A percentile compares a stretch with the other conserved stretches of the same genome.
Evolutionary conservation across 2,888 invertebrate species (phyloP).

Genomic region (Saturnia pavonia): DNA sequence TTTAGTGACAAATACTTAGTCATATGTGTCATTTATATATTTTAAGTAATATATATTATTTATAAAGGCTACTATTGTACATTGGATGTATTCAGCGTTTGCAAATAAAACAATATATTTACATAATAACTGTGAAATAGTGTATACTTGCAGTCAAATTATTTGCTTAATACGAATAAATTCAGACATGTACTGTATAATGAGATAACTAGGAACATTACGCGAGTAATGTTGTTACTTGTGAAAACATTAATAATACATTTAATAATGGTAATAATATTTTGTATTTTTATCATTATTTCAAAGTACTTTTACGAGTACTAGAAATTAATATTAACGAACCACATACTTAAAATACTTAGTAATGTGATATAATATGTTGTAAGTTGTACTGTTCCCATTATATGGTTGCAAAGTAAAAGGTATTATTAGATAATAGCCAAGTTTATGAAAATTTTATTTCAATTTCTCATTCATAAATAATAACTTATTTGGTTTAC

Average conservation of each 20-base stretch:
- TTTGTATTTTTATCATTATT: too few relatives aligned
- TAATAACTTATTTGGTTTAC: not conserved
- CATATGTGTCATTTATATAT: not conserved
- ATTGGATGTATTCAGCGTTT: not conserved
- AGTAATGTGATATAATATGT: not conserved
- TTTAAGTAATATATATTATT: not conserved
- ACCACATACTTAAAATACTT: not conserved
- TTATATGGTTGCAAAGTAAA: not conserved
- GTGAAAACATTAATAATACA: too few relatives aligned
- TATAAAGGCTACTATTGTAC: not conserved
- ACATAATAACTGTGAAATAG: too few relatives aligned
- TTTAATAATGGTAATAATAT: too few relatives aligned
- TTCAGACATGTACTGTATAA: too few relatives aligned
- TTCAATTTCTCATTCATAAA: not conserved
- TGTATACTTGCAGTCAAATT: too few relatives aligned
- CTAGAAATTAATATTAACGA: too few relatives aligned
- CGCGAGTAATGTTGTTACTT: too few relatives aligned
- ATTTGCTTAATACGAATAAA: too few relatives aligned
- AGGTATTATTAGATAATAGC: not conserved
- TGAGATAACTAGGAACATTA: too few relatives aligned
- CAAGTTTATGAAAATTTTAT: not conserved
- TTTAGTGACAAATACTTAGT: not conserved
- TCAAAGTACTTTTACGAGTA: too few relatives aligned
- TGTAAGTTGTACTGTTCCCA: not conserved
- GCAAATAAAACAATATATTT: too few relatives aligned